Evolutionary conservation across 2,113 vertebrate genomes (phyloP), one percentile per base, ranked within the genome.

Genomic region (Columbina picui): DNA sequence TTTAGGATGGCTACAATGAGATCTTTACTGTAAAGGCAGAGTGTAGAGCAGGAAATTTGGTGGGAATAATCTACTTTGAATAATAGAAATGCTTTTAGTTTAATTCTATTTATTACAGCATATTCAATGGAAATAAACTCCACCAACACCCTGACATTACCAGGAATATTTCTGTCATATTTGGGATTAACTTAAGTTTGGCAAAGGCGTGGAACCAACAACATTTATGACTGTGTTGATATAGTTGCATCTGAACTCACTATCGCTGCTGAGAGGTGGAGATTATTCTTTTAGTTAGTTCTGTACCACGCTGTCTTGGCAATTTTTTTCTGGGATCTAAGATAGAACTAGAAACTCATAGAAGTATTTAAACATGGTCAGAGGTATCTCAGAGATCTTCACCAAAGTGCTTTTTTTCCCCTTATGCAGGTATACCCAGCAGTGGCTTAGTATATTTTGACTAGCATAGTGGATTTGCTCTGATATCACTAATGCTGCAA

Each of bases 61-160:
- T 39, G 10, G 4, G 6, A 83, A 53, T 41, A 49, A 60, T 36
- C 41, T 34, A 10, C 5, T 67, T 59, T 63, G 8, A 78, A 45
- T 79, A 38, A 34, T 16, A 38, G 1, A 67, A 39, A 39, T 36
- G 1, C 2, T 85, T 63, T 55, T 19, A 70, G 14, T 70, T 5
- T 50, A n/a, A 36, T 63, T 92, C 5, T 73, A 22, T 69, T 43
- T 64, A 23, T 73, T 77, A 49, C 16, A 52, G 4, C 7, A 69
- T 7, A 47, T 56, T 76, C 9, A 47, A 10, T 43, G 3, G 26
- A 68, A 55, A 71, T 41, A 34, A 79, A 2, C 4, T 73, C 25
- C 36, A 47, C 10, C 8, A 71, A 10, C 9, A 50, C 1, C 2
- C 7, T 43, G 49, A 39, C 0, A 2, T 47, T 30, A 32, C 10